A percentile compares a stretch with the other conserved stretches of the same genome.
These are phyloP conservation scores for Bombus huntii DNA, from an alignment of 1,140 invertebrate genomes.

Conservation along the genomic window DNA sequence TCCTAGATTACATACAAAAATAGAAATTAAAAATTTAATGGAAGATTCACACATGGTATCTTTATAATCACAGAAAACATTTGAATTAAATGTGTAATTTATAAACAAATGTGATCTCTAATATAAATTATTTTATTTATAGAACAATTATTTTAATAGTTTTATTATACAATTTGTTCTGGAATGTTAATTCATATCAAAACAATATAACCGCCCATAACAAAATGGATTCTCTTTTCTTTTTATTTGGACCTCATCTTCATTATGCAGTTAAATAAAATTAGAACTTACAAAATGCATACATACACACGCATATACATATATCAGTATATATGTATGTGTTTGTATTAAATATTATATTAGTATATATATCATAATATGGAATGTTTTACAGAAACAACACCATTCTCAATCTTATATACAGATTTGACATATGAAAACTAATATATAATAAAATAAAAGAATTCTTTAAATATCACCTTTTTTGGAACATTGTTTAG, in stretches of 20 bases:
- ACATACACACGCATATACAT: constrained; percentile 15
- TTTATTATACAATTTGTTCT: neutral
- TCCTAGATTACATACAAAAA: constrained; percentile 39
- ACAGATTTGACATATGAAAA: constrained; percentile 36
- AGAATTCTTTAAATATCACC: constrained; percentile 12
- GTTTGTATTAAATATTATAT: constrained; percentile 43
- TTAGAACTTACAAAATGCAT: constrained; percentile 43
- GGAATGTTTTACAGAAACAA: constrained; percentile 49
- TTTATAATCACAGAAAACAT: constrained; percentile 28
- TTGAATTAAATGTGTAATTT: constrained; percentile 10
- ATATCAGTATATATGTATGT: neutral
- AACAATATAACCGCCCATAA: constrained; percentile 16
- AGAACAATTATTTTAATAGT: constrained; percentile 39
- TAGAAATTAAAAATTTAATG: constrained; percentile 49
- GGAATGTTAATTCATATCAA: constrained; percentile 4
- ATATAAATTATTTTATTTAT: constrained; percentile 40
- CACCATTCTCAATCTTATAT: constrained; percentile 50
- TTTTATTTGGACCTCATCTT: constrained; percentile 15
- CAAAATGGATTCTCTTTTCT: neutral
- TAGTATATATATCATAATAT: constrained; percentile 7
- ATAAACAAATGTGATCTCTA: neutral
- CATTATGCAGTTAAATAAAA: constrained; percentile 22
- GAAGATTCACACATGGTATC: constrained; percentile 33
- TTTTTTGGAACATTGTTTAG: neutral
- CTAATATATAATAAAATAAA: constrained; percentile 14